Evolutionary conservation across 2,888 invertebrate genomes (phyloP), one percentile per base, ranked within the genome.

Genomic region (Polietes domitor): DNA sequence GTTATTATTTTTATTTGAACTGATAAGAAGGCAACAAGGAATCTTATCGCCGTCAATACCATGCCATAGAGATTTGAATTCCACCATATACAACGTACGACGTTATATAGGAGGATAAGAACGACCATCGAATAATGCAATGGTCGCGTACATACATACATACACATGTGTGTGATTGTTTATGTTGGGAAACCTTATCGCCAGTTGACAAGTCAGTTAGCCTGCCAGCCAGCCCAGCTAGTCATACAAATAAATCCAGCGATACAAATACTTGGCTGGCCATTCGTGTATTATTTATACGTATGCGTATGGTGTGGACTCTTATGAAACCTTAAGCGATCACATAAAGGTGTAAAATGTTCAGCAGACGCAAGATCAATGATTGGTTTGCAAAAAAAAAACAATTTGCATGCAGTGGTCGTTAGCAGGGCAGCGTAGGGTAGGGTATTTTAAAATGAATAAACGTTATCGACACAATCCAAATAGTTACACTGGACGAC

Each of bases 101-200:
- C 26, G 53, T 21, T 32, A 32, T 61, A 32, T n/a, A 26, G 24
- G 61, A 61, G 61, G 61, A 61, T 32, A 61, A 61, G n/a, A 32
- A 32, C 28, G 28, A 17, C 26, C 28, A 61, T 61, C 28, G 32
- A 32, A n/a, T 28, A 28, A 28, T 61, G 17, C 17, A 61, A n/a
- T 28, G 24, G 28, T 61, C 26, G 12, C 10, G 15, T 41, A 41
- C 41, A 41, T 41, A 41, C 10, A 12, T 41, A 41, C 2, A 12
- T 41, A 41, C 10, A 12, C 10, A 41, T 12, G 41, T 41, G 21
- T 21, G 32, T 32, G n/a, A n/a, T n/a, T n/a, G n/a, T n/a, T 6
- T 32, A 32, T 32, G 32, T 32, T n/a, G 15, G 1, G 9, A 75
- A 75, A 78, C 75, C 80, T 83, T 83, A 80, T 83, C 83, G n/a